Evolutionary conservation across 2,797 vertebrate genomes (phyloP).

Genomic region (Cottoperca gobio): DNA sequence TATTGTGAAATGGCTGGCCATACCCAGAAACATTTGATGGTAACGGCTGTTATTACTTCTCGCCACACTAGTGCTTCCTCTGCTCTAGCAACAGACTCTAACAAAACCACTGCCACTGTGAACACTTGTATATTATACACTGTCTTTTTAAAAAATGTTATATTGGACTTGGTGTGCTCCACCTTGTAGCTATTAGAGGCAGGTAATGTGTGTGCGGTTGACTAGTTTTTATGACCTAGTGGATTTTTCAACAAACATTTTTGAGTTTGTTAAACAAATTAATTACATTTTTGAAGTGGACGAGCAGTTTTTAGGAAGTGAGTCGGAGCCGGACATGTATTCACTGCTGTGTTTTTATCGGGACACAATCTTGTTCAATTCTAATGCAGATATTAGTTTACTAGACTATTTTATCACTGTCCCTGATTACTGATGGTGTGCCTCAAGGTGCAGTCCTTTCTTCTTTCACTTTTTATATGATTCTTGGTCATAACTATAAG

Average conservation of each 20-base stretch:
- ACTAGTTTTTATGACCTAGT: no score
- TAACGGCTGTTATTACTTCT: slow-evolving; percentile 1
- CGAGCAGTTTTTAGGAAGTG: no score
- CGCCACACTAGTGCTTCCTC: background rate
- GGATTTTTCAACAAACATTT: no score
- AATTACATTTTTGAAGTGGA: no score
- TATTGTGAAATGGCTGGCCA: slow-evolving; percentile 14
- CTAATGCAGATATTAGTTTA: background rate
- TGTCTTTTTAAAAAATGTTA: no score
- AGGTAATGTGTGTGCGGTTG: no score
- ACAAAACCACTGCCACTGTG: slow-evolving; percentile 2
- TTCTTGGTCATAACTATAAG: background rate
- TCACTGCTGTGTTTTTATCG: background rate
- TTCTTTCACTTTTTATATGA: background rate
- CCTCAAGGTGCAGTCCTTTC: slow-evolving; percentile 22
- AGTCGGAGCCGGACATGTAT: no score
- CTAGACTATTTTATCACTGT: background rate
- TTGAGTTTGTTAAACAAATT: no score
- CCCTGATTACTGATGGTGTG: background rate
- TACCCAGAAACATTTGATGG: background rate
- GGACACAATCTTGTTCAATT: background rate
- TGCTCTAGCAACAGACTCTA: background rate
- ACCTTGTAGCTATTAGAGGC: no score
- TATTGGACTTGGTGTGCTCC: no score
- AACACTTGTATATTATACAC: no score